Percentiles rank a stretch among this genome's conserved stretches.
Evolutionary conservation across 1,140 invertebrate species (phyloP).

Genomic region (Capitella teleta): DNA sequence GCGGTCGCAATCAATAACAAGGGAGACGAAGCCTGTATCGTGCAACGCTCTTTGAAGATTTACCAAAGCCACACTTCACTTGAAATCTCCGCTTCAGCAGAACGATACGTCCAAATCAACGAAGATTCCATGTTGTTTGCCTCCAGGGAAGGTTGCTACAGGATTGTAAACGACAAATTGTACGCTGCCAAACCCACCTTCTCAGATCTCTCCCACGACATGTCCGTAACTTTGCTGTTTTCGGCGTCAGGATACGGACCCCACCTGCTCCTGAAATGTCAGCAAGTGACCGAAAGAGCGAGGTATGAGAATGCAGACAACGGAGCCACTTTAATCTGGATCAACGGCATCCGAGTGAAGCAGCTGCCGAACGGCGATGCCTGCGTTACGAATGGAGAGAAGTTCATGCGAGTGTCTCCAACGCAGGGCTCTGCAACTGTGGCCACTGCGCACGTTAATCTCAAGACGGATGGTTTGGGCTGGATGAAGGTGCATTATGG

Average conservation of each 20-base stretch:
- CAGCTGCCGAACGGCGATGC: too few relatives aligned
- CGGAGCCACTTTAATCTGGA: too few relatives aligned
- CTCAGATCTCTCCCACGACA: slow-evolving; percentile 23
- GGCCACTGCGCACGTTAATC: too few relatives aligned
- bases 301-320: too few relatives aligned
- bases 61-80: slow-evolving; percentile 21
- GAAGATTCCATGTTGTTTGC: slow-evolving; percentile 24
- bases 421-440: too few relatives aligned
- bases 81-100: slow-evolving; percentile 16
- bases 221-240: slow-evolving; percentile 26
- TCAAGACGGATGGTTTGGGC: too few relatives aligned
- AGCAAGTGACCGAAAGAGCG: slow-evolving; percentile 19
- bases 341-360: too few relatives aligned
- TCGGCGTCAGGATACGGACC: slow-evolving; percentile 20
- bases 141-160: slow-evolving; percentile 15
- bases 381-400: too few relatives aligned
- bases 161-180: slow-evolving; percentile 17
- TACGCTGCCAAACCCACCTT: slow-evolving; percentile 17
- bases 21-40: slow-evolving; percentile 22
- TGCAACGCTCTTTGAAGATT: slow-evolving; percentile 20
- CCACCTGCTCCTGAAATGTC: slow-evolving; percentile 18
- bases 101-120: slow-evolving; percentile 18
- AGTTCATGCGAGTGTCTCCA: too few relatives aligned
- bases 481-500: too few relatives aligned
- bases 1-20: slow-evolving; percentile 23